phyloP scores from a whole-genome alignment of 37 sponge, comb jelly and placozoan genomes.

The Agelas oroides region DNA sequence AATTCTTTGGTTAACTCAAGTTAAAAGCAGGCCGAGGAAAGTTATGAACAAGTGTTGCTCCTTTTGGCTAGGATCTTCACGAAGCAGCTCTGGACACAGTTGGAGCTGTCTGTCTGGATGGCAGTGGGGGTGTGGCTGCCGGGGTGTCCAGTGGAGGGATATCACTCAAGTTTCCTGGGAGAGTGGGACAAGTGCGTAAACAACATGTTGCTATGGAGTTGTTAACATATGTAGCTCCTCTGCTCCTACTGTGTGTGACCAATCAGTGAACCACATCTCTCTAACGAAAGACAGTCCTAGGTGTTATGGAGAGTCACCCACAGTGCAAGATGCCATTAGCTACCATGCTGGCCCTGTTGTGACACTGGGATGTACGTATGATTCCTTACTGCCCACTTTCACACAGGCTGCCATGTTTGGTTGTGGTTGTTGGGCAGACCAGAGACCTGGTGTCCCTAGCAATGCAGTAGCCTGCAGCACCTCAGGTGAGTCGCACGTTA shows the following conservation, averaged over 20 bases:
- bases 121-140: conserved; percentile 53
- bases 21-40: too few species aligned
- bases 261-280: too few species aligned
- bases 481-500: conserved; percentile 39
- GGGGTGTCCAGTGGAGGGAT: conserved; percentile 86
- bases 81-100: conserved; percentile 64
- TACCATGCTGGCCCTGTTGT: too few species aligned
- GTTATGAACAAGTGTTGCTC: too few species aligned
- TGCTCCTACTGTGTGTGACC: too few species aligned
- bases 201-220: background rate
- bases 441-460: background rate
- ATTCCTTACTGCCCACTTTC: background rate
- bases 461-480: conserved; percentile 65
- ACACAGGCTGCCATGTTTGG: conserved; percentile 75
- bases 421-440: conserved; percentile 83
- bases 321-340: background rate
- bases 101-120: conserved; percentile 75
- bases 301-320: too few species aligned
- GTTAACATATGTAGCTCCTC: too few species aligned
- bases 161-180: conserved; percentile 82
- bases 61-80: too few species aligned
- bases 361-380: too few species aligned
- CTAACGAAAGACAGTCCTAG: too few species aligned
- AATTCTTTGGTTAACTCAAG: too few species aligned
- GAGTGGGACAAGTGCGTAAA: conserved; percentile 65